These are phyloP conservation scores for Brenthis ino DNA, from an alignment of 2,888 invertebrate species.

Conservation along the genomic window DNA sequence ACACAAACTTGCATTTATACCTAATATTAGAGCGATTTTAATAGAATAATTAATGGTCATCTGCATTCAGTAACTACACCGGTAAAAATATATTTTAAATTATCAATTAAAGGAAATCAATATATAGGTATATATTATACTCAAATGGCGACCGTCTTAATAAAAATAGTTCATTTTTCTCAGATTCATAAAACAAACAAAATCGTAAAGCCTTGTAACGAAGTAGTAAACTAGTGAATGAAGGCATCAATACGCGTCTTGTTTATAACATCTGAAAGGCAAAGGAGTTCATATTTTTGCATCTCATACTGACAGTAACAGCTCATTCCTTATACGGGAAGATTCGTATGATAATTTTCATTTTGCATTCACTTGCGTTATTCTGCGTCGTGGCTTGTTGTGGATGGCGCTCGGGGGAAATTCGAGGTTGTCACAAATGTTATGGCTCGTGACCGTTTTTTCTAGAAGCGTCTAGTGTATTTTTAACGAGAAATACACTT, in stretches of 20 bases:
- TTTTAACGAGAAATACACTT: not conserved
- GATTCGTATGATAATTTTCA: constrained; percentile 82
- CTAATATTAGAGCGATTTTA: too few species aligned
- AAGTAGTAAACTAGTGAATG: constrained; percentile 16
- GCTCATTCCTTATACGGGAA: constrained; percentile 73
- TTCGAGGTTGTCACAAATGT: constrained; percentile 66
- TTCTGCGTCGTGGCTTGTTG: constrained; percentile 73
- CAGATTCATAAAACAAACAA: constrained; percentile 10
- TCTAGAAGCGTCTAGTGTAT: constrained; percentile 22
- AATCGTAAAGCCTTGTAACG: constrained; percentile 19
- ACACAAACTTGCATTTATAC: too few species aligned
- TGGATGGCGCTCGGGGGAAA: constrained; percentile 79
- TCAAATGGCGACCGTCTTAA: too few species aligned
- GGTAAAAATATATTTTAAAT: too few species aligned
- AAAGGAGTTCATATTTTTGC: constrained; percentile 77
- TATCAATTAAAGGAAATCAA: not conserved
- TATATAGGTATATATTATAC: not conserved
- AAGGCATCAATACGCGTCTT: constrained; percentile 34
- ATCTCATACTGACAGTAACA: constrained; percentile 72
- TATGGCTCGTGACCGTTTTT: constrained; percentile 50
- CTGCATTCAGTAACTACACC: too few species aligned
- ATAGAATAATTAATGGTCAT: too few species aligned
- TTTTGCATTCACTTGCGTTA: constrained; percentile 78
- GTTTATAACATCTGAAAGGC: constrained; percentile 59
- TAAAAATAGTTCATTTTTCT: not conserved